phyloP scores from a whole-genome alignment of 2,113 vertebrate species.

The Crotalus viridis region DNA sequence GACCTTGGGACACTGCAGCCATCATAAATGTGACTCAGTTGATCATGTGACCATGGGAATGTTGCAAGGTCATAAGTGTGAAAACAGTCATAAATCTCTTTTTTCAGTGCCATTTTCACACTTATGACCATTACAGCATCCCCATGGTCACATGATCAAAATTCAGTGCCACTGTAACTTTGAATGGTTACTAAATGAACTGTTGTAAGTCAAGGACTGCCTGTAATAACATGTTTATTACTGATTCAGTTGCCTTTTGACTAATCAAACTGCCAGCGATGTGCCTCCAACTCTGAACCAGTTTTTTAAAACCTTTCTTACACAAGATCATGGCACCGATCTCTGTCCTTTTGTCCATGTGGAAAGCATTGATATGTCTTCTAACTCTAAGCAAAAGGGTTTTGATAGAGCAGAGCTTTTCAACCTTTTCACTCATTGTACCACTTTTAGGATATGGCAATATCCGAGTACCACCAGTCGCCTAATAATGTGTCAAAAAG shows the following conservation, averaged over 20 bases:
- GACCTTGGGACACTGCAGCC: not conserved
- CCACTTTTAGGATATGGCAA: too few relatives aligned
- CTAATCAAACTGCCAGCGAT: not conserved
- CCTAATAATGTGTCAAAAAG: too few relatives aligned
- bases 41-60: not conserved
- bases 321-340: not conserved
- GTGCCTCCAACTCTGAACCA: not conserved
- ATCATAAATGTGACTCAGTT: not conserved
- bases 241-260: too few relatives aligned
- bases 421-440: too few relatives aligned
- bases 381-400: not conserved
- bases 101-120: not conserved
- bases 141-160: not conserved
- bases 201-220: too few relatives aligned
- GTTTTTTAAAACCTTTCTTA: not conserved
- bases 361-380: not conserved
- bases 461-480: too few relatives aligned
- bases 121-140: not conserved
- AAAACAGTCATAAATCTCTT: not conserved
- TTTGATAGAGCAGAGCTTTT: too few relatives aligned
- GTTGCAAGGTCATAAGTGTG: not conserved
- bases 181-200: too few relatives aligned
- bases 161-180: too few relatives aligned
- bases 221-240: too few relatives aligned
- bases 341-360: not conserved